Evolutionary conservation across 2,113 vertebrate genomes (phyloP), one percentile per base, ranked within the genome.

Genomic region (Sinocyclocheilus rhinocerous): DNA sequence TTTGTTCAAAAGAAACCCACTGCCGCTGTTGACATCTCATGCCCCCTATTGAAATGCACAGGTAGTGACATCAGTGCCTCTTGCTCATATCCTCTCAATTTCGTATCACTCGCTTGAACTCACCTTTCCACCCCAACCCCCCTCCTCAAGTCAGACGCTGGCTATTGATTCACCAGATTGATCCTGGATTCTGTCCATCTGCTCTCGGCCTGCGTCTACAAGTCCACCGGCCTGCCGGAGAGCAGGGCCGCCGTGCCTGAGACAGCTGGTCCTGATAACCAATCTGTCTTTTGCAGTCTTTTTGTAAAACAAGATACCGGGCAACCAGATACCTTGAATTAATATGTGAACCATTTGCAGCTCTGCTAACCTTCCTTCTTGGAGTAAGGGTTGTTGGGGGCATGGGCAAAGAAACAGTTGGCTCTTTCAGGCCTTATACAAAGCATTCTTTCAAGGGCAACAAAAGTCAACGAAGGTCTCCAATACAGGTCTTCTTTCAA

Each of bases 181-280:
- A 94, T 94, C 91, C 73, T 81, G 59, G 89, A 86, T 88, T 87
- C 88, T 61, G 89, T 94, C 94, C 93, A 94, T 94, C 93, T 94
- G 94, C 90, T 90, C 89, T 79, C 82, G 83, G 90, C 86, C 88
- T 89, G 90, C 91, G 90, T 89, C 90, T 88, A 87, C 84, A 81
- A 61, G 79, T 63, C n/a, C 36, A 1, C 76, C 4, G n/a, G 70
- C 52, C 61, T 67, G 84, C 81, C 2, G 33, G 39, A 84, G 92
- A 83, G 90, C 90, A 70, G 76, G 81, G 73, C 72, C 80, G 83
- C 29, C 33, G 26, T 48, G 90, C 91, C 87, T 81, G 36, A 86
- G 91, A 93, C 94, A 95, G 94, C 94, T 95, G 94, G 90, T 91
- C 90, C 87, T 93, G 94, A 93, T 93, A 94, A 92, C 91, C 91